Percentiles rank a stretch among this genome's conserved stretches.
Conservation (phyloP, 2,113 vertebrate genomes). For the Egretta garzetta region DNA sequence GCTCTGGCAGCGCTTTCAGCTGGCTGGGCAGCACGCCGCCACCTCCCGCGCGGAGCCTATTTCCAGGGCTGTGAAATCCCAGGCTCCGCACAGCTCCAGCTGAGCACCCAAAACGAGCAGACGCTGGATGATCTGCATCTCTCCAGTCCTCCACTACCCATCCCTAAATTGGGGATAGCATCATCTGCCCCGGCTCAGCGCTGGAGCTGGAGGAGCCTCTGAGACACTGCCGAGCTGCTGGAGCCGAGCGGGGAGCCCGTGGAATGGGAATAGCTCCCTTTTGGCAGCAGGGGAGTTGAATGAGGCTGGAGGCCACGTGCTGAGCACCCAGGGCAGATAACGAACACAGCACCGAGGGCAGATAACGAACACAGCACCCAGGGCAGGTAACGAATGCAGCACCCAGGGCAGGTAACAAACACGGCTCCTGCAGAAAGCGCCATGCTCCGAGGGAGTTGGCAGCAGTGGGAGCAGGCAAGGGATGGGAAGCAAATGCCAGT, state of each 20-base stretch:
- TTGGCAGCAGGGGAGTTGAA: background rate
- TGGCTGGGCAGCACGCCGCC: background rate
- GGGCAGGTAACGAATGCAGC: fast-evolving
- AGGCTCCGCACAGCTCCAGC: background rate
- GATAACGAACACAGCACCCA: background rate
- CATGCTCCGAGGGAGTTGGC: background rate
- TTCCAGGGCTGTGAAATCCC: background rate
- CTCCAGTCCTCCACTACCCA: background rate
- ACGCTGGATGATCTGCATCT: background rate
- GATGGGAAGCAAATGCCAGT: background rate
- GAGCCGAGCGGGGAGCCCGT: fast-evolving
- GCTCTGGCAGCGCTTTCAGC: background rate
- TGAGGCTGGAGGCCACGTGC: fast-evolving
- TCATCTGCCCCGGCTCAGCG: background rate
- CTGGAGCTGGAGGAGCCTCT: background rate
- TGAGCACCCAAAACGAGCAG: background rate
- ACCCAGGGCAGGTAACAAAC: fast-evolving
- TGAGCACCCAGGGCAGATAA: background rate
- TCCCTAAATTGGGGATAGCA: background rate
- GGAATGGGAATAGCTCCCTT: background rate
- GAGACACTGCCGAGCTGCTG: fast-evolving
- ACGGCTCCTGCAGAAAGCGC: fast-evolving
- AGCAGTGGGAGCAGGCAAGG: background rate
- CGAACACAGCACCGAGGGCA: too few relatives aligned
- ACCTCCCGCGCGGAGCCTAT: slow-evolving; percentile 17